Evolutionary conservation across 2,113 vertebrate genomes (phyloP).

Genomic region (Cyprinus carpio): DNA sequence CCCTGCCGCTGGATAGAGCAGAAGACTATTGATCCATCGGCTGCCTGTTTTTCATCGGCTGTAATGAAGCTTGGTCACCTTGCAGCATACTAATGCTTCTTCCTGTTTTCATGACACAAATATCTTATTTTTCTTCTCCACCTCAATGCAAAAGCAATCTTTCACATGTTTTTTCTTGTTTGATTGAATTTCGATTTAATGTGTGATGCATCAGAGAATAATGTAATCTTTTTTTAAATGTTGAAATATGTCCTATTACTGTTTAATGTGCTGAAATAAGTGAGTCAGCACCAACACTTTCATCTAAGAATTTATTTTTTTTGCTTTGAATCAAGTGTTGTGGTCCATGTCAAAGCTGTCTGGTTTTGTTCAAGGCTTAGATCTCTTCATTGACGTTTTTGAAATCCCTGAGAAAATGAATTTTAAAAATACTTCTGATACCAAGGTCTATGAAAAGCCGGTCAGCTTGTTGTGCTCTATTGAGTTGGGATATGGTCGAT

Average conservation of each 20-base stretch:
- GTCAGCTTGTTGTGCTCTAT: not conserved
- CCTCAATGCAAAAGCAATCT: slow-evolving; percentile 8
- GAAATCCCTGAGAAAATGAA: not conserved
- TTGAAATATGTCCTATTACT: not conserved
- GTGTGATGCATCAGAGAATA: not conserved
- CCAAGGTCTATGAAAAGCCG: not conserved
- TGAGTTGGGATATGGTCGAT: not conserved
- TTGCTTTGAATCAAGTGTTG: not conserved
- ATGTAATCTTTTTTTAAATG: not conserved
- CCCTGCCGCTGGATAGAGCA: slow-evolving; percentile 33
- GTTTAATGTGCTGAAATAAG: not conserved
- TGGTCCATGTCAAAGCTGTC: not conserved
- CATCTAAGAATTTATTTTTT: not conserved
- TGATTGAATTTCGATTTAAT: slow-evolving; percentile 19
- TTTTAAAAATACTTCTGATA: not conserved
- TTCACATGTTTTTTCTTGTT: not conserved
- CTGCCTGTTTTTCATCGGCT: slow-evolving; percentile 48
- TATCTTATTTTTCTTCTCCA: slow-evolving; percentile 15
- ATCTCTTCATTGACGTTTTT: not conserved
- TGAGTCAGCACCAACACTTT: not conserved
- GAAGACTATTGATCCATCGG: slow-evolving; percentile 47
- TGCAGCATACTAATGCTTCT: slow-evolving; percentile 51
- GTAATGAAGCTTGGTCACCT: slow-evolving; percentile 54
- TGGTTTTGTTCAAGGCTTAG: not conserved
- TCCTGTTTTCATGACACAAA: slow-evolving; percentile 28